A percentile compares a stretch with the other conserved stretches of the same genome.
Evolutionary conservation across 2,113 vertebrate genomes (phyloP).

Genomic region (Thinocorus orbignyianus): DNA sequence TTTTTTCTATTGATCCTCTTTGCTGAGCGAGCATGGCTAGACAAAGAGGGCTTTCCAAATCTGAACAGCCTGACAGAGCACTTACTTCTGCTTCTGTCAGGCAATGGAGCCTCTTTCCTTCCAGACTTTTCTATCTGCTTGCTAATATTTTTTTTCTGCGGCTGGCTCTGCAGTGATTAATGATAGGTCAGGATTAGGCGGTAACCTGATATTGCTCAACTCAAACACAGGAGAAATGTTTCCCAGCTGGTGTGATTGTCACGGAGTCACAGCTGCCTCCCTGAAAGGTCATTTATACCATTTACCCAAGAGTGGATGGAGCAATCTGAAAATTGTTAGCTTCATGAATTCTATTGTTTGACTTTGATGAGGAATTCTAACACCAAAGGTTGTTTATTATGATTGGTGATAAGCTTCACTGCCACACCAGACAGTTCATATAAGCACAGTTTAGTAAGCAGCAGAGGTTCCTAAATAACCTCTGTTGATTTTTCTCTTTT

Average conservation of each 20-base stretch:
- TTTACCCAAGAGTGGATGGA: not conserved
- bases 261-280: not conserved
- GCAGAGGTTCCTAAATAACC: not conserved
- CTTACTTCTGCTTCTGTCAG: conserved; percentile 32
- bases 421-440: not conserved
- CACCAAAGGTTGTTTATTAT: not conserved
- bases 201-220: conserved; percentile 23
- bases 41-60: conserved; percentile 36
- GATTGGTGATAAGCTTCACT: not conserved
- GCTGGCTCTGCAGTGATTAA: conserved; percentile 30
- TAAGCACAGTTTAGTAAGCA: not conserved
- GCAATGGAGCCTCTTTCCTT: not conserved
- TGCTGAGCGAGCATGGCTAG: conserved; percentile 34
- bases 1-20: conserved; percentile 75
- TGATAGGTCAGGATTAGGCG: not conserved
- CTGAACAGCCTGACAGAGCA: conserved; percentile 22
- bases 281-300: not conserved
- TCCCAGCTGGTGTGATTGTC: not conserved
- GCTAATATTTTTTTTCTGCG: not conserved
- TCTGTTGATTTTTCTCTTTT: not conserved
- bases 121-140: not conserved
- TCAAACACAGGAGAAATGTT: not conserved
- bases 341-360: not conserved
- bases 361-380: not conserved
- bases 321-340: conserved; percentile 14